Conservation (phyloP, 1,140 invertebrate species). For the Drosophila quadrilineata region DNA sequence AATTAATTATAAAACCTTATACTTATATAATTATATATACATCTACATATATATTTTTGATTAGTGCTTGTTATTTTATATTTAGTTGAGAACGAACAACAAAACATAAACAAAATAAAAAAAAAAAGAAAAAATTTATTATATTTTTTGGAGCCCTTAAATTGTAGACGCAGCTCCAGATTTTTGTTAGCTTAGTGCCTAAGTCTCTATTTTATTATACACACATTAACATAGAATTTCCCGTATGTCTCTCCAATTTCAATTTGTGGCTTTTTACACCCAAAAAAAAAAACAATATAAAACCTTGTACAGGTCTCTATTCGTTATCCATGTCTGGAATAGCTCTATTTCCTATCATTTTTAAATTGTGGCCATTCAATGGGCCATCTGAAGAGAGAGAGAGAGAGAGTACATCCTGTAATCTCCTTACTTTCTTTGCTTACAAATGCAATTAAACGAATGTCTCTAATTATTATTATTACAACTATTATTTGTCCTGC, state of each 20-base stretch:
- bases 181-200: slow-evolving; percentile 76
- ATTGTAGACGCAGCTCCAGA: slow-evolving; percentile 47
- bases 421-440: slow-evolving; percentile 19
- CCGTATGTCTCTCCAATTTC: no score
- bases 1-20: no score
- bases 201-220: slow-evolving; percentile 66
- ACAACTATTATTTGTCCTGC: no score
- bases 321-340: slow-evolving; percentile 19
- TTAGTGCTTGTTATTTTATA: slow-evolving; percentile 75
- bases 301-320: no score
- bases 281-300: slow-evolving; percentile 50
- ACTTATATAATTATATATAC: slow-evolving; percentile 32
- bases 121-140: slow-evolving; percentile 18
- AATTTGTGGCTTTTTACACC: slow-evolving; percentile 78
- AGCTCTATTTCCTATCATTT: slow-evolving; percentile 14
- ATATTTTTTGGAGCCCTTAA: slow-evolving; percentile 21
- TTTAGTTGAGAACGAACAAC: slow-evolving; percentile 62
- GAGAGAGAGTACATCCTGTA: slow-evolving; percentile 1
- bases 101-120: slow-evolving; percentile 18
- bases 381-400: slow-evolving; percentile 2
- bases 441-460: slow-evolving; percentile 20
- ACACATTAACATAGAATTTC: no score
- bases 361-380: neutral
- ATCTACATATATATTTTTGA: slow-evolving; percentile 31
- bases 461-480: slow-evolving; percentile 21